Percentiles rank a stretch among this genome's conserved stretches.
These are phyloP conservation scores for Eueides isabella DNA, from an alignment of 1,140 invertebrate species.

Conservation along the genomic window DNA sequence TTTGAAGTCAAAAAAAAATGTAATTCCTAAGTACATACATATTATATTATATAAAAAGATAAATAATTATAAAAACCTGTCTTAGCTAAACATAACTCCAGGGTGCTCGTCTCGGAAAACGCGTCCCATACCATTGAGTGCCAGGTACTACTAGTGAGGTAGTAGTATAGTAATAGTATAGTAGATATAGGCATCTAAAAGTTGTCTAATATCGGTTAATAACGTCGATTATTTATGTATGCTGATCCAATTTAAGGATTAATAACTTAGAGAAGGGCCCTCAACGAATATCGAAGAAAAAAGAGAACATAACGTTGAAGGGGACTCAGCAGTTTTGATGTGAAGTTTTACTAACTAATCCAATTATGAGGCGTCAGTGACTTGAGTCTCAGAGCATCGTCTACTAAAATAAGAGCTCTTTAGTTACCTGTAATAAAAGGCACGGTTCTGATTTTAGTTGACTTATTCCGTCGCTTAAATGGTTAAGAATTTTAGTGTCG, in stretches of 20 bases:
- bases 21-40: no score
- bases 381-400: constrained; percentile 39
- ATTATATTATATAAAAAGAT: no score
- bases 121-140: no score
- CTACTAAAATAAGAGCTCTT: constrained; percentile 43
- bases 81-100: no score
- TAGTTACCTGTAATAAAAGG: constrained; percentile 40
- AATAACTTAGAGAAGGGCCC: constrained; percentile 20
- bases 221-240: constrained; percentile 21
- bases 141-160: no score
- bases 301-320: constrained; percentile 47
- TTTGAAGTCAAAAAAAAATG: no score
- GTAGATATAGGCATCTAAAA: no score
- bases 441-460: constrained; percentile 32
- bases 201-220: not conserved
- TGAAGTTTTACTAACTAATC: constrained; percentile 65
- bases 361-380: constrained; percentile 53
- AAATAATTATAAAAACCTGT: no score
- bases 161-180: no score
- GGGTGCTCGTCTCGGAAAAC: no score
- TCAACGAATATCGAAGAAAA: constrained; percentile 27
- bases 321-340: constrained; percentile 44
- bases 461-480: constrained; percentile 34
- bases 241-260: constrained; percentile 22
- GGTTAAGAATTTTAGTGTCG: constrained; percentile 24